Percentiles rank a stretch among this genome's conserved stretches.
These are phyloP conservation scores for Zaprionus davidi DNA, from an alignment of 1,140 invertebrate genomes.

Conservation along the genomic window DNA sequence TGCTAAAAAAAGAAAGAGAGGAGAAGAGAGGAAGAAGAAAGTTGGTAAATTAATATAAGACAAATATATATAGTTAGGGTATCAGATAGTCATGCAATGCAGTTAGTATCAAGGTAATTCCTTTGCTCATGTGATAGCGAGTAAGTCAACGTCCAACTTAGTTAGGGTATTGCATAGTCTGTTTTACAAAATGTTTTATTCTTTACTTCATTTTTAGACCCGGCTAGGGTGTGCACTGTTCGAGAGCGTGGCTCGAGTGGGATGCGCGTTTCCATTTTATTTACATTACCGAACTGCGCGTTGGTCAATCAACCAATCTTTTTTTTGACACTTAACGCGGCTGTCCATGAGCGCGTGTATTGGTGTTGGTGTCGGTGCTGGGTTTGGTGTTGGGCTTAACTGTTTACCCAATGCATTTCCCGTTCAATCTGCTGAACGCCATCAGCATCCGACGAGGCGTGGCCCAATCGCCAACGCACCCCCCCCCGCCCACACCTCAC, in stretches of 20 bases:
- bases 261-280: background rate
- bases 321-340: slow-evolving; percentile 6
- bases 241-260: background rate
- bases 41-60: too few relatives aligned
- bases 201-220: too few relatives aligned
- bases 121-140: too few relatives aligned
- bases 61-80: too few relatives aligned
- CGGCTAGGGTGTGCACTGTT: background rate
- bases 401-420: slow-evolving; percentile 1
- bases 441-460: background rate
- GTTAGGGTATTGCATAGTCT: too few relatives aligned
- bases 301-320: slow-evolving; percentile 3
- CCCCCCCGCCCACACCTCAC: background rate
- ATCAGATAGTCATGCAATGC: too few relatives aligned
- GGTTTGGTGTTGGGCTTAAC: background rate
- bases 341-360: background rate
- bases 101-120: too few relatives aligned
- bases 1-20: too few relatives aligned
- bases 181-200: too few relatives aligned
- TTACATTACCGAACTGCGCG: slow-evolving; percentile 2
- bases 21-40: too few relatives aligned
- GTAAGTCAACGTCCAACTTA: too few relatives aligned
- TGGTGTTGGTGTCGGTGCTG: background rate
- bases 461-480: background rate
- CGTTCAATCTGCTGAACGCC: background rate